phyloP scores from a whole-genome alignment of 2,113 vertebrate species.

The Dolichallabes microphthalmus region DNA sequence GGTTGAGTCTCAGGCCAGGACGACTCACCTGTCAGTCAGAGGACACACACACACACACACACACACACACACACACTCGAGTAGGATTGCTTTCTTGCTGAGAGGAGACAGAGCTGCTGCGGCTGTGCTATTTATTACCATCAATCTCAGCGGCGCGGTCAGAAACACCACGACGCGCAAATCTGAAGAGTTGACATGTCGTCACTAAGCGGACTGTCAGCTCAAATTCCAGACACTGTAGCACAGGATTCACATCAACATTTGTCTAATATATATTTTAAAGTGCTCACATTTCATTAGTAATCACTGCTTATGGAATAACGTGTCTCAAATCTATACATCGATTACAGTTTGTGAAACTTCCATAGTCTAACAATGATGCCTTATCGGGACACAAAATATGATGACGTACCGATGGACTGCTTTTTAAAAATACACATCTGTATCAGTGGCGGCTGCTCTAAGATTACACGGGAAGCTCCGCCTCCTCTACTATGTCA shows the following conservation, averaged over 20 bases:
- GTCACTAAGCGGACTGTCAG: background rate
- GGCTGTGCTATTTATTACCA: conserved; percentile 24
- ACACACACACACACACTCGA: conserved; percentile 37
- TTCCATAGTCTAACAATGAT: too few relatives aligned
- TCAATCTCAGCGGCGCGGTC: background rate
- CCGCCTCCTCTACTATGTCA: too few relatives aligned
- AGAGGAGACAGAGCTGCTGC: conserved; percentile 23
- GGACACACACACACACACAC: conserved; percentile 39
- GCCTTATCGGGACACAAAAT: too few relatives aligned
- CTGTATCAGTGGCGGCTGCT: too few relatives aligned
- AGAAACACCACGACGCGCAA: background rate
- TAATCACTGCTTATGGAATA: background rate
- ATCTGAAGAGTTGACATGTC: background rate
- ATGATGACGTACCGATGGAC: too few relatives aligned
- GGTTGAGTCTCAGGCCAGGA: conserved; percentile 11
- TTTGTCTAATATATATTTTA: background rate
- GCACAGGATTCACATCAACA: background rate
- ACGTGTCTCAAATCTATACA: background rate
- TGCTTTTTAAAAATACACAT: too few relatives aligned
- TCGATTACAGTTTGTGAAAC: too few relatives aligned
- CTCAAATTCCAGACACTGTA: background rate
- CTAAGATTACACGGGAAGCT: too few relatives aligned
- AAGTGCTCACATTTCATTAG: background rate
- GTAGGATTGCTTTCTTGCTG: conserved; percentile 55
- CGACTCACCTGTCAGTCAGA: conserved; percentile 63